Base-by-base conservation (phyloP, 1,140 invertebrate genomes). In the Drosophila insularis region DNA sequence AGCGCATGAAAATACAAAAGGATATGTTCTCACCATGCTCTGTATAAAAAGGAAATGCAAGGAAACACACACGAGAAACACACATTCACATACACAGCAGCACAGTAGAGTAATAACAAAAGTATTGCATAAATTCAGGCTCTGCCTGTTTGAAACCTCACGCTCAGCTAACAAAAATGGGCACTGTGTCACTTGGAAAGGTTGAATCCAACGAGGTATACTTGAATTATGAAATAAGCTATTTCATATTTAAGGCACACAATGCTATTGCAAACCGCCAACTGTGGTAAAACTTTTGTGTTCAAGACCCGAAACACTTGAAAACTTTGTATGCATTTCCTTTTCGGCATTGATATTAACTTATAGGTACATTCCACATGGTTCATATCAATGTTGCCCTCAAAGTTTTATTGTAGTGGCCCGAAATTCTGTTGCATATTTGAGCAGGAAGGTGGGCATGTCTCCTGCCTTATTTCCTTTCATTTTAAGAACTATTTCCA, bases 81-180 rank as follows among this genome's bases (percentile, higher is more conserved):
- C 10, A 19, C 17, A 50, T 50, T 5, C 8, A 11, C 17, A 19
- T 46, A 2, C 2, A 50, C 10, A 6, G 17, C 17, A 11, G 43
- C 14, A 2, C 17, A 17, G 21, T 1, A 50, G 7, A 17, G 17
- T 21, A 8, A 11, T 11, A 50, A 21, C 7, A 50, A 50, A 50
- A 21, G 43, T 21, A 17, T 50, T 50, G 43, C 43, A 50, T 50
- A 50, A 50, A 50, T 50, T 19, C 43, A 21, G 43, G 43, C 43
- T 10, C 43, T 21, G 17, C 8, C 17, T 50, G 8, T 17, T 21
- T 1, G 10, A 50, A 50, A 8, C 43, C 17, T 11, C 11, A 46
- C 7, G 19, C 8, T 27, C 27, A 27, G 4, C 27, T 27, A 27
- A 27, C 27, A 27, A 21, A 46, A 21, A 21, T 14, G 5, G 0